Conservation (phyloP, 2,888 invertebrate species). For the Melieria picta region DNA sequence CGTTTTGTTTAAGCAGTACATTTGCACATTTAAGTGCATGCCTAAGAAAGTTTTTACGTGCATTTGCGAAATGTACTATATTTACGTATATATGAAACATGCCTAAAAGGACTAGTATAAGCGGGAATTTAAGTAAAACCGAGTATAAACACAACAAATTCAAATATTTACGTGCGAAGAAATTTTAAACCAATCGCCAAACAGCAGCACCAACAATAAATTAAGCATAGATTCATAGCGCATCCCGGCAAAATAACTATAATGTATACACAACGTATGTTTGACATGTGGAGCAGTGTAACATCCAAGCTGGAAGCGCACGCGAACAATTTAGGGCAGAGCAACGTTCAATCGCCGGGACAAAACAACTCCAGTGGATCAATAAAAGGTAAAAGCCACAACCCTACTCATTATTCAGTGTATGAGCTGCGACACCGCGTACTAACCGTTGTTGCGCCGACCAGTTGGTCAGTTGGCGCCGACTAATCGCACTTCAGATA, state of each 20-base stretch:
- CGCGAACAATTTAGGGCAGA: conserved; percentile 66
- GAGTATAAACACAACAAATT: conserved; percentile 23
- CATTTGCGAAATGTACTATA: no score
- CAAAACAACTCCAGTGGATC: conserved; percentile 67
- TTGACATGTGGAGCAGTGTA: conserved; percentile 68
- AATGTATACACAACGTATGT: conserved; percentile 68
- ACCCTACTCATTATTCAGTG: no score
- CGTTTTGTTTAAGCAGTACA: no score
- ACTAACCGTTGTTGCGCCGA: background rate
- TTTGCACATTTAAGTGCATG: no score
- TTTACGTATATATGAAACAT: conserved; percentile 19
- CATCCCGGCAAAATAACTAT: conserved; percentile 46
- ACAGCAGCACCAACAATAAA: conserved; percentile 35
- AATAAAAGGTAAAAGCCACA: conserved; percentile 63
- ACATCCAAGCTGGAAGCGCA: conserved; percentile 67
- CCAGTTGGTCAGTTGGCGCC: background rate
- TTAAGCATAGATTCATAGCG: conserved; percentile 3
- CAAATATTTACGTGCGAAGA: conserved; percentile 7
- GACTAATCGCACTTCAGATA: background rate
- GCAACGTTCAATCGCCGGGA: conserved; percentile 66
- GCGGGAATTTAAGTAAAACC: conserved; percentile 25
- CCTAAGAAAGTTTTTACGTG: no score
- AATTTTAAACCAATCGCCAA: conserved; percentile 18
- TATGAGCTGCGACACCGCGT: no score
- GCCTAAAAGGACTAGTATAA: conserved; percentile 32